Base-by-base conservation (phyloP, 1,140 invertebrate species). In the Musca domestica region DNA sequence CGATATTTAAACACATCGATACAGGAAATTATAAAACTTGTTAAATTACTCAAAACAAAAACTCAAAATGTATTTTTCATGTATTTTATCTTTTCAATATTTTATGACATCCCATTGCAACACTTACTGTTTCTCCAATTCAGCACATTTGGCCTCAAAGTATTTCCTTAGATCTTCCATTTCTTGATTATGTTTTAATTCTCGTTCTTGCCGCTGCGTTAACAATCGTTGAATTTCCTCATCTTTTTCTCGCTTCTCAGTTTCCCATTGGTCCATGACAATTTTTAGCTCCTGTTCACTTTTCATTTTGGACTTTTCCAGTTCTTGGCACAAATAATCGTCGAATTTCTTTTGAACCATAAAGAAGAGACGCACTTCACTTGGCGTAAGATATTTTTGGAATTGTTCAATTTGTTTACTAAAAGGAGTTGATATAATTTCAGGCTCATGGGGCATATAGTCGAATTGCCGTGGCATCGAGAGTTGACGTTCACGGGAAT, bases 151-250 rank as follows among this genome's bases (percentile, higher is more conserved):
- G 74, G 89, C 84, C 70, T 92, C 91, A 74, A 92, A 93, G 73
- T 92, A 93, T 1, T 86, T 90, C 52, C 91, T 84, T 20, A 92
- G 73, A 70, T 92, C 89, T 75, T 92, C 90, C 87, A 92, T 88
- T 76, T 93, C 89, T 66, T 88, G 88, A 15, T 86, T 82, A 76
- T 92, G 90, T 70, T 87, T 88, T 10, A 74, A 74, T 66, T 88
- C 86, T 10, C 91, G 74, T 65, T 89, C 86, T 7, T 81, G 74
- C 69, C 83, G 84, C 12, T 89, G 67, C 41, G 84, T 82, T 5
- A 85, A 82, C 27, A 84, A 77, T 34, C 72, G 80, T 69, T 78
- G 77, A 71, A 76, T 22, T 69, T 75, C 17, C 14, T 56, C 2
- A 73, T 78, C 71, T 69, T 69, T 64, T 47, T 56, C 65, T 67